These are phyloP conservation scores for Drosophila kuntzei DNA, from an alignment of 2,888 invertebrate species.

Conservation along the genomic window DNA sequence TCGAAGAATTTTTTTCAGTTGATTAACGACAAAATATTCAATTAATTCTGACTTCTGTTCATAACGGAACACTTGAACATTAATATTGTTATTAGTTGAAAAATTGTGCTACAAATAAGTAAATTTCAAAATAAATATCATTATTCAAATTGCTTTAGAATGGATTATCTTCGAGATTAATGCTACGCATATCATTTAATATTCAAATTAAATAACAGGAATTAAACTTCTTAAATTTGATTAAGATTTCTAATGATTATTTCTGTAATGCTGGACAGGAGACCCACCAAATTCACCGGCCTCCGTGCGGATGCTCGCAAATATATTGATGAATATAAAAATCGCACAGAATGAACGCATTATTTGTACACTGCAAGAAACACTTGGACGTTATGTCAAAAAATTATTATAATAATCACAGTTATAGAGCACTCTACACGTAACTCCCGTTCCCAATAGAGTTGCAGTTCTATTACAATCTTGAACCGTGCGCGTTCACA, in stretches of 20 bases:
- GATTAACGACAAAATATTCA: not conserved
- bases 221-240: not conserved
- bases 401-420: not conserved
- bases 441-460: slow-evolving; percentile 16
- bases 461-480: slow-evolving; percentile 14
- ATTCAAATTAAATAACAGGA: not conserved
- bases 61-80: not conserved
- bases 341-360: slow-evolving; percentile 48
- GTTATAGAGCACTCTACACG: slow-evolving; percentile 9
- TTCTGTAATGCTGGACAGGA: not conserved
- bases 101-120: not conserved
- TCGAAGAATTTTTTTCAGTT: not conserved
- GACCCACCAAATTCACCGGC: slow-evolving; percentile 78
- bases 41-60: not conserved
- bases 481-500: slow-evolving; percentile 60
- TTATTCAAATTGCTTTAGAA: not conserved
- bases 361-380: slow-evolving; percentile 4
- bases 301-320: slow-evolving; percentile 60
- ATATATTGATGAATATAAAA: slow-evolving; percentile 54
- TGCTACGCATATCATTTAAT: not conserved
- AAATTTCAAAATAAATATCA: too few species aligned
- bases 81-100: not conserved
- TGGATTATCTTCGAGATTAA: too few species aligned
- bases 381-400: not conserved
- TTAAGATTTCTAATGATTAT: not conserved